Conservation (phyloP, 2,888 invertebrate species). For the Polydrusus cervinus region DNA sequence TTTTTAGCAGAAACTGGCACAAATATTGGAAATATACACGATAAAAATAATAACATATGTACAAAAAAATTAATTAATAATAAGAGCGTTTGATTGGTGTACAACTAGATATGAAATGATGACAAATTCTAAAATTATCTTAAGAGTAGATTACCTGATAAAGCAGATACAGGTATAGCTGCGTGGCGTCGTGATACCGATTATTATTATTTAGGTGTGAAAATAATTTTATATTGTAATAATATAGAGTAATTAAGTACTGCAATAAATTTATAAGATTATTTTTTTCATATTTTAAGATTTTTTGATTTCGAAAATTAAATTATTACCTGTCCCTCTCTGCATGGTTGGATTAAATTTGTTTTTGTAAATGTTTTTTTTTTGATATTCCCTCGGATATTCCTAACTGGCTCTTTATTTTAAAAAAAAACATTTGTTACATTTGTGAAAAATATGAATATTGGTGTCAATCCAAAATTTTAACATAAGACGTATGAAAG, state of each 20-base stretch:
- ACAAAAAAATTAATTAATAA: not conserved
- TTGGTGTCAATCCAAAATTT: too few species aligned
- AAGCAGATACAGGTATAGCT: not conserved
- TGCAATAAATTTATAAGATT: not conserved
- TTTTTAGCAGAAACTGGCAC: not conserved
- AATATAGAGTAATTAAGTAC: not conserved
- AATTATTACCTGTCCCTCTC: too few species aligned
- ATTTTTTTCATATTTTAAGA: too few species aligned
- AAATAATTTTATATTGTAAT: constrained; percentile 13
- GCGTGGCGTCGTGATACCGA: not conserved
- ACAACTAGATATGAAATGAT: constrained; percentile 13
- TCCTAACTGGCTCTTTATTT: too few species aligned
- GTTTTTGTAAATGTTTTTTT: too few species aligned
- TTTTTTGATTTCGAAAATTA: too few species aligned
- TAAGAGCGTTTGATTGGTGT: not conserved
- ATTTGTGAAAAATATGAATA: too few species aligned
- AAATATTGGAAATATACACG: not conserved
- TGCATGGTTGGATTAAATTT: too few species aligned
- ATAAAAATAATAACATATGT: constrained; percentile 10
- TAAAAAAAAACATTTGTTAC: too few species aligned
- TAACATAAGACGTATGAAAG: too few species aligned
- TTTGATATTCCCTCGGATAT: too few species aligned
- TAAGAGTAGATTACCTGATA: constrained; percentile 31
- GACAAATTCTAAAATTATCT: constrained; percentile 38
- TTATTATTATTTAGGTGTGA: constrained; percentile 25